Base-by-base conservation (phyloP, 1,140 invertebrate species). In the Pentalonia nigronervosa region DNA sequence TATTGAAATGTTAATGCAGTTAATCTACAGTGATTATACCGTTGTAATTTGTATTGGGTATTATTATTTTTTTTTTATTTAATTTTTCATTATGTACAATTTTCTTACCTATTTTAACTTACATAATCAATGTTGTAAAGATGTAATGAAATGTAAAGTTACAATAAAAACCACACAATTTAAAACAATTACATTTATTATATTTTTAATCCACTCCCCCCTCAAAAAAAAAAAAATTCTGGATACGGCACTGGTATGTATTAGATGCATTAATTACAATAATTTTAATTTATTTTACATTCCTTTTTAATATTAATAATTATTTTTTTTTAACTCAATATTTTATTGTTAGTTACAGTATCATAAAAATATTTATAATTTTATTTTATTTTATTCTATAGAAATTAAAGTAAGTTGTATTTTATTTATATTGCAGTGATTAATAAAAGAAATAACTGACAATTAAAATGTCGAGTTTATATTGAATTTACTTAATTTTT, bases 261-360 rank as follows among this genome's bases (percentile, higher is more conserved):
- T 2, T 17, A n/a, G n/a, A 34, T 50, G n/a, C 48, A 50, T 56
- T 90, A 20, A 36, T 56, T 56, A 36, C 8, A 48, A 45, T 45
- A 25, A 41, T 56, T 90, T 50, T 21, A 48, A 34, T 87, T 87
- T 48, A 48, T 88, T 90, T 67, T 67, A 90, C 89, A 90, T 90
- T 90, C 89, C 89, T 45, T 60, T 90, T 67, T n/a, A 56, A 89
- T 89, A 17, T 76, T 76, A 30, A 56, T 90, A n/a, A 41, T 41
- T 90, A 23, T 60, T 36, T 56, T 53, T n/a, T 56, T 21, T 36
- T 20, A 20, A 17, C 30, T 76, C n/a, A 30, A 76, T 76, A 53
- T 23, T 25, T 36, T 25, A 53, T 89, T 88, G 86, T 50, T n/a
- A 88, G 25, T 88, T 45, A 88, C 84, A 48, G n/a, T 48, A 87